phyloP scores from a whole-genome alignment of 2,888 invertebrate species.

The Ornithoptera alexandrae region DNA sequence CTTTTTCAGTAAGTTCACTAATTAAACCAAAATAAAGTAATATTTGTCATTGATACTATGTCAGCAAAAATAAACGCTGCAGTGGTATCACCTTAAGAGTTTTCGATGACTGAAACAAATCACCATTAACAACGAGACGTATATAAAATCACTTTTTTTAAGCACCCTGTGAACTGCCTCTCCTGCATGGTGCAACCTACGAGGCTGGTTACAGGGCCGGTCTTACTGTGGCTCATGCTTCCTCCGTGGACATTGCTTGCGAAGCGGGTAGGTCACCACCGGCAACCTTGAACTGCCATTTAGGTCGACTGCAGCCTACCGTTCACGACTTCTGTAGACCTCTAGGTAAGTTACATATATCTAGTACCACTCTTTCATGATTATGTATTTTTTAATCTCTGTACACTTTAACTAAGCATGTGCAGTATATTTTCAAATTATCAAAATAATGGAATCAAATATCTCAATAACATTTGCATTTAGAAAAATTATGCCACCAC shows the following conservation, averaged over 20 bases:
- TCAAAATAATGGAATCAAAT: no score
- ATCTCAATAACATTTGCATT: no score
- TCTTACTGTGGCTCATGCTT: slow-evolving; percentile 89
- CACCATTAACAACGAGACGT: not conserved
- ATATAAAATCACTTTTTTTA: slow-evolving; percentile 10
- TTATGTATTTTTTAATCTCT: not conserved
- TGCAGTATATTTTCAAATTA: no score
- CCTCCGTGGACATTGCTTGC: slow-evolving; percentile 87
- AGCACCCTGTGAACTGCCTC: slow-evolving; percentile 86
- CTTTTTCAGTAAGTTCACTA: no score
- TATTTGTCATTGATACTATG: no score
- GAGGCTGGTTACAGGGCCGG: slow-evolving; percentile 89
- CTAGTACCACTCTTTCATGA: not conserved
- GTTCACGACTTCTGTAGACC: slow-evolving; percentile 76
- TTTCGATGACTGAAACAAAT: no score
- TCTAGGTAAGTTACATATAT: slow-evolving; percentile 49
- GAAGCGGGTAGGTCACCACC: slow-evolving; percentile 78
- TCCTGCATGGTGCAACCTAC: slow-evolving; percentile 84
- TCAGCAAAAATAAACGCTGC: no score
- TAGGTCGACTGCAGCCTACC: slow-evolving; percentile 82
- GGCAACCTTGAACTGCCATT: slow-evolving; percentile 82
- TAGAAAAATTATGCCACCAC: no score
- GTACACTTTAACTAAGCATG: no score
- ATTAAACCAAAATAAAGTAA: no score
- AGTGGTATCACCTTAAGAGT: no score